Evolutionary conservation across 2,888 invertebrate species (phyloP).

Genomic region (Phengaris alcon): DNA sequence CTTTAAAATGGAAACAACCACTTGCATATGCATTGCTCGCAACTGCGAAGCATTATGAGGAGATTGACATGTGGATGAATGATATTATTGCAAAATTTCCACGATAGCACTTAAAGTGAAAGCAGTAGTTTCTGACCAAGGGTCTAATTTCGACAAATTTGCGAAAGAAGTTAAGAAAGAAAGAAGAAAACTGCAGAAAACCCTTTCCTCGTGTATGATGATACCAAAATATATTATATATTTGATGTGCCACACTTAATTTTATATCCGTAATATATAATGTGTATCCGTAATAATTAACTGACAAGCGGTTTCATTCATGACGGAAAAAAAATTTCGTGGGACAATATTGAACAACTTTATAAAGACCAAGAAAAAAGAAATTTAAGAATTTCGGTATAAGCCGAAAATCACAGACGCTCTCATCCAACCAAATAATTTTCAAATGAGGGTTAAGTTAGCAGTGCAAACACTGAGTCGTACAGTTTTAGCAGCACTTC

Average conservation of each 20-base stretch:
- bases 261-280: no score
- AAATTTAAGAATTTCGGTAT: background rate
- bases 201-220: background rate
- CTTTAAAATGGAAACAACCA: no score
- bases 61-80: no score
- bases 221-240: background rate
- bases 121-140: no score
- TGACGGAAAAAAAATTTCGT: background rate
- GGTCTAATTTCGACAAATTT: background rate
- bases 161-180: background rate
- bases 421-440: background rate
- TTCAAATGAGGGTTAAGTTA: background rate
- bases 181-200: background rate
- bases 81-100: no score
- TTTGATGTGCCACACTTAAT: background rate
- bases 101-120: no score
- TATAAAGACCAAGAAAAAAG: background rate
- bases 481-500: no score
- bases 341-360: background rate
- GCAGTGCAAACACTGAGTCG: no score
- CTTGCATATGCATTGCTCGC: no score
- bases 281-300: background rate
- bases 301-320: background rate
- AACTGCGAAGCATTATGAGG: no score
- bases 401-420: background rate